Base-by-base conservation (phyloP, 2,888 invertebrate genomes). In the Lasiommata megera region DNA sequence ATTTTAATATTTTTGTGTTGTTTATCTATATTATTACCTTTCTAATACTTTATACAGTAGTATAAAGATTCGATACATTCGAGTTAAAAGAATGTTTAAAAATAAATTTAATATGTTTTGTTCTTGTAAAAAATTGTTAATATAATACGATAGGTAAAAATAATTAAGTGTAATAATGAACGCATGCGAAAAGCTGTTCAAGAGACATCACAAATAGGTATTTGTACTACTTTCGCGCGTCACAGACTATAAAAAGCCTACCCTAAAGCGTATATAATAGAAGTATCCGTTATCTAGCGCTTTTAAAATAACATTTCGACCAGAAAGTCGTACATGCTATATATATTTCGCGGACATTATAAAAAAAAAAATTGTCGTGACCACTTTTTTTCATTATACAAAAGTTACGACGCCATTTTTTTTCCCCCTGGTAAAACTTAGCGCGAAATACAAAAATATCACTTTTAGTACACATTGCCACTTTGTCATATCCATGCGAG, bases 241-340 rank as follows among this genome's bases (percentile, higher is more conserved):
- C 77, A 71, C 74, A 75, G 73, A 70, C 56, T 68, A 61, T 67
- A 67, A 63, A n/a, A 77, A 77, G 74, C 79, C 82, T 86, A 85
- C 73, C 74, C 81, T 87, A 87, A 84, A 82, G 87, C 86, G 82
- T 82, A 81, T 80, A 82, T 76, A 74, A 74, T 75, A 79, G 73
- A 76, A 76, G 64, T 73, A 73, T 82, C 70, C 74, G 74, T 83
- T 77, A 82, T 72, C 80, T 84, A 84, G 77, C 76, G 73, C 71
- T 73, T 76, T 73, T 71, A 74, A 79, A 56, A 74, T 77, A 73
- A 74, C 78, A 80, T 77, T 73, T 74, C 82, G 84, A 85, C 84
- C 84, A 80, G 81, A 82, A 75, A 75, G 75, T 52, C 44, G 74
- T 76, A 72, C 69, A 68, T 67, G 69, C 73, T 71, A 72, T 69